These are phyloP conservation scores for Falco novaeseelandiae DNA, from an alignment of 2,797 vertebrate genomes.

Conservation along the genomic window DNA sequence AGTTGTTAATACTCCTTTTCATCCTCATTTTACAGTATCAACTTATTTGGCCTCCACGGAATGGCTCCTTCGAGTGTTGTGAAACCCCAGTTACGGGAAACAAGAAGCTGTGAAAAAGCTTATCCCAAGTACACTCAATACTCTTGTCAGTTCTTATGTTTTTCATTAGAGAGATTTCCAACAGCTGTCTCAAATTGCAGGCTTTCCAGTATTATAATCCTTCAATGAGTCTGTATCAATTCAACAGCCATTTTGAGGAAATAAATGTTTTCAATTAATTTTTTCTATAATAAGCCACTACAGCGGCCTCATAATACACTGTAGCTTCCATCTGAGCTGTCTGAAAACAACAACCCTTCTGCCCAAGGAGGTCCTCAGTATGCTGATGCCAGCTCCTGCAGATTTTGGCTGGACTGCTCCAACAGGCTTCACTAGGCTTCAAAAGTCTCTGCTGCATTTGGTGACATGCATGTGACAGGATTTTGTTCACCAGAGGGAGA, in stretches of 20 bases:
- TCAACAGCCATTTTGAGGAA: background rate
- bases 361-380: background rate
- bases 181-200: background rate
- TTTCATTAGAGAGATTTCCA: background rate
- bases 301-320: background rate
- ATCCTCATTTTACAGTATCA: background rate
- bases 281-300: background rate
- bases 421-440: background rate
- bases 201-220: background rate
- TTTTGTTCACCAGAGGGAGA: background rate
- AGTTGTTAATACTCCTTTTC: background rate
- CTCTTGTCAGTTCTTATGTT: background rate
- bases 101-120: background rate
- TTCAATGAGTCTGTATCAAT: background rate
- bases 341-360: background rate
- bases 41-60: background rate
- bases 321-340: background rate
- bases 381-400: background rate
- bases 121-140: background rate
- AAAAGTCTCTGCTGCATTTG: background rate
- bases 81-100: background rate
- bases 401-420: background rate
- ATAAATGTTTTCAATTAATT: background rate
- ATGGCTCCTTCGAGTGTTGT: background rate
- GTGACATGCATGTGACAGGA: background rate